Conservation (phyloP, 2,888 invertebrate genomes). For the Rotaria sp. region DNA sequence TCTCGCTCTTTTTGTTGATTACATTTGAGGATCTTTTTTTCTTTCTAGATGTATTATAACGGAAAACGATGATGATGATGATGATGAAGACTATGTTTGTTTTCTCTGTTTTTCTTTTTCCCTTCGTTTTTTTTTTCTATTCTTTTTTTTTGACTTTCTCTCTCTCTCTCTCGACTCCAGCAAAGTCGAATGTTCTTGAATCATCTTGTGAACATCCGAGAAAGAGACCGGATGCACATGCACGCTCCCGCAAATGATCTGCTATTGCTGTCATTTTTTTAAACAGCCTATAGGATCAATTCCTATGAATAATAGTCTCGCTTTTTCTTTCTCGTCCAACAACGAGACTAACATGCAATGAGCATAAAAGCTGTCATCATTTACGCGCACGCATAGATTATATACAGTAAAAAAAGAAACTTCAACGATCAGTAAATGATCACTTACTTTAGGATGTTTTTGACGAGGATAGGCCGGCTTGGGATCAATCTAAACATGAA, state of each 20-base stretch:
- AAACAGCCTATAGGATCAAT: neutral
- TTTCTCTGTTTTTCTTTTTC: neutral
- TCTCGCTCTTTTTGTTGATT: neutral
- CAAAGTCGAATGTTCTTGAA: neutral
- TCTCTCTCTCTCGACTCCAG: neutral
- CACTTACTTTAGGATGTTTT: slow-evolving; percentile 41
- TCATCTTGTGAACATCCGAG: slow-evolving; percentile 15
- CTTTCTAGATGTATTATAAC: neutral
- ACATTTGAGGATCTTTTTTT: neutral
- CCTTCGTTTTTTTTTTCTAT: neutral
- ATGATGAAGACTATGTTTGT: neutral
- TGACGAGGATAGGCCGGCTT: slow-evolving; percentile 40
- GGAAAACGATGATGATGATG: neutral
- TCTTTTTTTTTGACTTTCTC: neutral
- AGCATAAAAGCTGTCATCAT: neutral
- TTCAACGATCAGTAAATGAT: neutral
- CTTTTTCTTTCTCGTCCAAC: neutral
- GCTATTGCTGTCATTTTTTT: neutral
- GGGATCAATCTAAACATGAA: slow-evolving; percentile 34
- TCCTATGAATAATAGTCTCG: neutral
- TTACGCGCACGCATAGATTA: neutral
- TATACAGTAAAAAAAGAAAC: neutral
- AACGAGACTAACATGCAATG: neutral
- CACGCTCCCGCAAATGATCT: slow-evolving; percentile 8
- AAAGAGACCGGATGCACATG: neutral